Conservation (phyloP, 2,888 invertebrate genomes). For the Hypolimnas misippus region DNA sequence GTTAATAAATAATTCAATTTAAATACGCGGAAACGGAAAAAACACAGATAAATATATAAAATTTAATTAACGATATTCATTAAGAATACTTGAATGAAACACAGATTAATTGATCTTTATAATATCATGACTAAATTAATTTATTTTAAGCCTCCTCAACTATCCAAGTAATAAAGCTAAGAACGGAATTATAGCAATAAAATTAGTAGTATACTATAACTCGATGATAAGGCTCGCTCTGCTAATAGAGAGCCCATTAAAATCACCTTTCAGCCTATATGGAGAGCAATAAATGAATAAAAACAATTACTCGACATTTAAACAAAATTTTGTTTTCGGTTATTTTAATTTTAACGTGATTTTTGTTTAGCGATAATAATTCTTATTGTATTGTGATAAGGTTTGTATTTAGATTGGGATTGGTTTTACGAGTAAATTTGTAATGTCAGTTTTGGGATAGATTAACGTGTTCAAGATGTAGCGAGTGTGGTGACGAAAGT, state of each 20-base stretch:
- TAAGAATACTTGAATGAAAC: not conserved
- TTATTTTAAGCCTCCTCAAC: conserved; percentile 33
- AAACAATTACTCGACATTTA: conserved; percentile 66
- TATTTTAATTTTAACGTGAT: conserved; percentile 6
- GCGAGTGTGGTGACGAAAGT: conserved; percentile 1
- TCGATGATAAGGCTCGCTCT: conserved; percentile 60
- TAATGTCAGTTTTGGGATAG: conserved; percentile 34
- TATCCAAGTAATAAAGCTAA: conserved; percentile 63
- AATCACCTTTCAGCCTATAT: conserved; percentile 69
- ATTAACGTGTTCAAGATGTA: conserved; percentile 5
- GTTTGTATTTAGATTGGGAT: conserved; percentile 38
- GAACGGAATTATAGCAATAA: conserved; percentile 64
- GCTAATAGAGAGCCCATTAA: conserved; percentile 68
- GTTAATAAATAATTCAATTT: too few relatives aligned
- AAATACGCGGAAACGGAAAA: not conserved
- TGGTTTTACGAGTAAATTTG: conserved; percentile 36
- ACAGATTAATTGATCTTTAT: conserved; percentile 8
- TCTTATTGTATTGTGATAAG: conserved; percentile 35
- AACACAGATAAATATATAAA: not conserved
- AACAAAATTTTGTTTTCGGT: conserved; percentile 48
- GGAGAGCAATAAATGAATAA: conserved; percentile 75
- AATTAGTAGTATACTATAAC: conserved; percentile 68
- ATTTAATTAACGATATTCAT: not conserved
- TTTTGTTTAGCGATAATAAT: conserved; percentile 1
- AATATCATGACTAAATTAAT: conserved; percentile 35